These are phyloP conservation scores for Andrena bucephala DNA, from an alignment of 2,888 invertebrate species.

Conservation along the genomic window DNA sequence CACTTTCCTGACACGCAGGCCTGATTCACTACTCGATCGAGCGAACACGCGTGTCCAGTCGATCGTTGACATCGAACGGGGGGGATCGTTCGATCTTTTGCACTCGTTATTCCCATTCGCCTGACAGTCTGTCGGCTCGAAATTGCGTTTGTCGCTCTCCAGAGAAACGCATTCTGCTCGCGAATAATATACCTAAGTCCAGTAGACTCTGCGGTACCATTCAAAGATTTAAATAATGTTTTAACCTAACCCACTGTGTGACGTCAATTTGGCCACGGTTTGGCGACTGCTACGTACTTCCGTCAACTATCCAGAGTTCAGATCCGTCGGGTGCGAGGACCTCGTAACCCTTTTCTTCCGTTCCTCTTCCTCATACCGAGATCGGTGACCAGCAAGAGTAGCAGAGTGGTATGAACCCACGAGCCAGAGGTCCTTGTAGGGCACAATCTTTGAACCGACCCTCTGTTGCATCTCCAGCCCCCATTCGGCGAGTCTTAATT, in stretches of 20 bases:
- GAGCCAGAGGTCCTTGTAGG: conserved; percentile 59
- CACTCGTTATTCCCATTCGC: conserved; percentile 20
- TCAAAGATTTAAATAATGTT: too few species aligned
- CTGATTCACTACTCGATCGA: conserved; percentile 45
- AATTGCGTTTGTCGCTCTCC: background rate
- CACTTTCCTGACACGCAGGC: conserved; percentile 51
- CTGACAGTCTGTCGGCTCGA: conserved; percentile 5
- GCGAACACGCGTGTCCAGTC: conserved; percentile 39
- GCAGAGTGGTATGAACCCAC: conserved; percentile 48
- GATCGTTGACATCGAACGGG: conserved; percentile 28
- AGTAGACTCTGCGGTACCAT: too few species aligned
- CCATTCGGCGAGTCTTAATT: conserved; percentile 58
- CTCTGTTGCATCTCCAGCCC: conserved; percentile 44
- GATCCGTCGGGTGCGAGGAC: conserved; percentile 53
- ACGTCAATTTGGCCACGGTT: too few species aligned
- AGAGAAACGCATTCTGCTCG: background rate
- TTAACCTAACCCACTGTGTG: too few species aligned
- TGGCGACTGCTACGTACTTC: too few species aligned
- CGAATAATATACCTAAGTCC: too few species aligned
- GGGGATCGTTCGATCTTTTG: conserved; percentile 22
- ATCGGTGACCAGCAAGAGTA: conserved; percentile 49
- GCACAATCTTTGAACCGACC: conserved; percentile 62
- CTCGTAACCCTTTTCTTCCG: conserved; percentile 50
- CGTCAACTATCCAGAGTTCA: conserved; percentile 21
- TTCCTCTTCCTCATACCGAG: conserved; percentile 60